Conservation (phyloP, 2,797 vertebrate species). For the Hippopotamyrus pictus region DNA sequence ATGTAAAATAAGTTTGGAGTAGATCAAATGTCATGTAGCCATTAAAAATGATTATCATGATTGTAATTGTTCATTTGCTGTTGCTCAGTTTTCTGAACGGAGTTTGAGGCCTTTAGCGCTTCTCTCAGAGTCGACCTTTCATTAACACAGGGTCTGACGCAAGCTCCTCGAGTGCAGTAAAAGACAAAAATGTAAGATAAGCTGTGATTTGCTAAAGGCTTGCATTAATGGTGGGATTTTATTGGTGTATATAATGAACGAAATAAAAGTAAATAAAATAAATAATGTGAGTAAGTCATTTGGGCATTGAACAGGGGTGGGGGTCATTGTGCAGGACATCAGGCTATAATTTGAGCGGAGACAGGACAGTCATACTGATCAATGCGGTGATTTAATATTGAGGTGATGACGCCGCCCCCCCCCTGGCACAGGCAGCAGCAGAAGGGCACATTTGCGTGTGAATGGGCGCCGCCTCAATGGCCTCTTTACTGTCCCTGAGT, state of each 20-base stretch:
- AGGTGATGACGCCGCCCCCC: neutral
- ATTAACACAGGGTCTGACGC: neutral
- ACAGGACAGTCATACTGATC: constrained; percentile 13
- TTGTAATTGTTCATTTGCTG: neutral
- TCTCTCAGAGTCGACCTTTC: neutral
- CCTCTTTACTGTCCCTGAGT: constrained; percentile 43
- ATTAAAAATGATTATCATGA: neutral
- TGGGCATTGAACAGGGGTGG: neutral
- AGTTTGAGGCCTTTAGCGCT: neutral
- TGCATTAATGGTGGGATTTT: neutral
- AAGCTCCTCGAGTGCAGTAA: neutral
- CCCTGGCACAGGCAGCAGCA: constrained; percentile 41
- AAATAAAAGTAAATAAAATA: neutral
- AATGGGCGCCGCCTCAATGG: constrained; percentile 57
- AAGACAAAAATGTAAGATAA: neutral
- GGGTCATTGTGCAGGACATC: neutral
- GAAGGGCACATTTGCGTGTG: constrained; percentile 61
- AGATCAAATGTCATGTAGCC: neutral
- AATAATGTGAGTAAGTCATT: neutral
- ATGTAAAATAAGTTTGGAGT: neutral
- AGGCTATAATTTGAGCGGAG: constrained; percentile 14
- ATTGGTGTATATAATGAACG: neutral
- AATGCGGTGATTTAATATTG: constrained; percentile 17
- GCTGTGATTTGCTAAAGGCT: neutral
- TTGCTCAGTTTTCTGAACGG: neutral